Evolutionary conservation across 2,113 vertebrate species (phyloP), one percentile per base, ranked within the genome.

Genomic region (Phrynosoma platyrhinos): DNA sequence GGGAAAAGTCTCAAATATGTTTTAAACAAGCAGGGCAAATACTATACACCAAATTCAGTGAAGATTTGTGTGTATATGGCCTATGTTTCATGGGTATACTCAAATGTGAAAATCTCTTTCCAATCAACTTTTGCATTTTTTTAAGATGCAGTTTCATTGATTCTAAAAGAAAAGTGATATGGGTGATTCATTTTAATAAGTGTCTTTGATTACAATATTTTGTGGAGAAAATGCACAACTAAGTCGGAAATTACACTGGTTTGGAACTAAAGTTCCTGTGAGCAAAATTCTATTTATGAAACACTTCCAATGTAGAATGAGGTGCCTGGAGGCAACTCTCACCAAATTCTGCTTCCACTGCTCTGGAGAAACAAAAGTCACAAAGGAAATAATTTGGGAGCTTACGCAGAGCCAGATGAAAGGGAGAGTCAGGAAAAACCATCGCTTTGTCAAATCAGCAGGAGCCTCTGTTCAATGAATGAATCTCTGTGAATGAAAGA

Each of bases 31-130:
- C 36, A 87, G 53, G 93, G 83, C 18, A 82, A 27, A 93, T 79
- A 93, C 84, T 90, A 85, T 92, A 88, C 94, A 89, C 85, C 95
- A 86, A 93, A 94, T 92, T 94, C 85, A 93, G 83, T 83, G 84
- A 93, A 93, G 42, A 92, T 88, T 91, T 95, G 92, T 92, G 91
- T 90, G 89, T 52, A 87, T 14, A 93, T 89, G 20, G 66, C 27
- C 13, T 20, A 71, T 80, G 82, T 79, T 36, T 91, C 85, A 71
- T 85, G 85, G 10, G 25, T 12, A 87, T 74, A 36, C 84, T 64
- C 0, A 1, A 91, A 95, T 13, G 81, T 9, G 90, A 77, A 86
- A 77, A 25, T 81, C 1, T n/a, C 52, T 80, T 82, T 92, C 1
- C 32, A 30, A 91, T 90, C 9, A 90, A 89, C 52, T 30, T 42